A percentile compares a stretch with the other conserved stretches of the same genome.
Conservation (phyloP, 2,888 invertebrate species). For the Colletes collaris region DNA sequence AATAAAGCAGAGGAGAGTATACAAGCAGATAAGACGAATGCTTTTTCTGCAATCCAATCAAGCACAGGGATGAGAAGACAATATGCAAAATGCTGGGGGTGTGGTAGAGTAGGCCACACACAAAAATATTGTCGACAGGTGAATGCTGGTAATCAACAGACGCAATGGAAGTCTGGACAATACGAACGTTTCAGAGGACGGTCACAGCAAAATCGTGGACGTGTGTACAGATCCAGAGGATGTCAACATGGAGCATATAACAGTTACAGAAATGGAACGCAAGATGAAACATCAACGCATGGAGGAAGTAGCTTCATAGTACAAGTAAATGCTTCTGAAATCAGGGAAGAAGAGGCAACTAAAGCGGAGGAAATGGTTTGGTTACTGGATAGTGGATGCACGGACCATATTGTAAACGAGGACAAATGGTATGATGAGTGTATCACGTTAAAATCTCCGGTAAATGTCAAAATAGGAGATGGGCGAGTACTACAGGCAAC, state of each 20-base stretch:
- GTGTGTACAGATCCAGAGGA: no score
- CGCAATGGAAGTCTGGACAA: no score
- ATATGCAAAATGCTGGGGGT: no score
- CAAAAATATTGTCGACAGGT: no score
- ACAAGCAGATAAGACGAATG: slow-evolving; percentile 31
- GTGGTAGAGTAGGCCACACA: no score
- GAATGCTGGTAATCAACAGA: no score
- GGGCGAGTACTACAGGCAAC: slow-evolving; percentile 32
- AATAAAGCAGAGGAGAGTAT: not conserved
- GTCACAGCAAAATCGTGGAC: no score
- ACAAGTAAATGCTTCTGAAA: not conserved
- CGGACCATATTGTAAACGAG: slow-evolving; percentile 38
- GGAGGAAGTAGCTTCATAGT: slow-evolving; percentile 4
- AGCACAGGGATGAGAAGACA: no score
- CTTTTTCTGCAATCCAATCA: slow-evolving; percentile 33
- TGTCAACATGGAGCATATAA: no score
- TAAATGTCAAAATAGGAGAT: slow-evolving; percentile 38
- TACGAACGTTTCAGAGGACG: no score
- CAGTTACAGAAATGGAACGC: not conserved
- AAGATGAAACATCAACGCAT: not conserved
- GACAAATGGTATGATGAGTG: no score
- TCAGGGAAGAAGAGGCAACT: not conserved
- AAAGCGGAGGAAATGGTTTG: not conserved
- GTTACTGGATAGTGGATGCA: slow-evolving; percentile 7
- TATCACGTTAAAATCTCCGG: slow-evolving; percentile 16